phyloP scores from a whole-genome alignment of 2,888 invertebrate genomes.

The Pollenia griseotomentosa region DNA sequence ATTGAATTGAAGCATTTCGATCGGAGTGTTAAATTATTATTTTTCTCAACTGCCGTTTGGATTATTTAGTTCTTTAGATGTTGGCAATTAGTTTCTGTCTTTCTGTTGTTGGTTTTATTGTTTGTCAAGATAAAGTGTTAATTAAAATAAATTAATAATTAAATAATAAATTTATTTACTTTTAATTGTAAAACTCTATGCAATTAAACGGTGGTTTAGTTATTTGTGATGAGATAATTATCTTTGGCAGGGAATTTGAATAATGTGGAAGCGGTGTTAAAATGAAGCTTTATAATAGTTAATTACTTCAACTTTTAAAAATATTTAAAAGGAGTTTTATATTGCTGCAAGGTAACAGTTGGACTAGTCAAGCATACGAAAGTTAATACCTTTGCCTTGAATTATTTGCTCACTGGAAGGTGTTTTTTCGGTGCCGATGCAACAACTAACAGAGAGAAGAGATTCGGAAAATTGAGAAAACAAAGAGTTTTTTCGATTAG shows the following conservation, averaged over 20 bases:
- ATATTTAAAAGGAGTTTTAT: too few species aligned
- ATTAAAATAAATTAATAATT: conserved; percentile 36
- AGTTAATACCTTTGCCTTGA: too few species aligned
- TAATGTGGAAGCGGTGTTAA: background rate
- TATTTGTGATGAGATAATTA: background rate
- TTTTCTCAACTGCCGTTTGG: background rate
- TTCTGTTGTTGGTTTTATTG: background rate
- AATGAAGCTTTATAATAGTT: too few species aligned
- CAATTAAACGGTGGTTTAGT: background rate
- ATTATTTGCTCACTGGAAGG: too few species aligned
- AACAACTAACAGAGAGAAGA: too few species aligned
- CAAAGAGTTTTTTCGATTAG: too few species aligned
- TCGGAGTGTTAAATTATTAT: background rate
- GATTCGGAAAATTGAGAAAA: too few species aligned
- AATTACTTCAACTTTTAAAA: too few species aligned
- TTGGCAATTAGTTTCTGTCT: conserved; percentile 9
- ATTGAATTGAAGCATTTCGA: background rate
- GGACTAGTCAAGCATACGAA: too few species aligned
- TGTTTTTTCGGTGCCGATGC: too few species aligned
- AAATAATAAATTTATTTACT: conserved; percentile 21
- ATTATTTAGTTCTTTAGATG: background rate
- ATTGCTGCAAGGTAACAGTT: too few species aligned
- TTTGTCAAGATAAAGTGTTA: conserved; percentile 30
- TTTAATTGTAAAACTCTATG: conserved; percentile 7
- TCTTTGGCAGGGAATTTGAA: background rate